A percentile compares a stretch with the other conserved stretches of the same genome.
phyloP scores from a whole-genome alignment of 2,113 vertebrate genomes.

The Hemibagrus wyckioides region DNA sequence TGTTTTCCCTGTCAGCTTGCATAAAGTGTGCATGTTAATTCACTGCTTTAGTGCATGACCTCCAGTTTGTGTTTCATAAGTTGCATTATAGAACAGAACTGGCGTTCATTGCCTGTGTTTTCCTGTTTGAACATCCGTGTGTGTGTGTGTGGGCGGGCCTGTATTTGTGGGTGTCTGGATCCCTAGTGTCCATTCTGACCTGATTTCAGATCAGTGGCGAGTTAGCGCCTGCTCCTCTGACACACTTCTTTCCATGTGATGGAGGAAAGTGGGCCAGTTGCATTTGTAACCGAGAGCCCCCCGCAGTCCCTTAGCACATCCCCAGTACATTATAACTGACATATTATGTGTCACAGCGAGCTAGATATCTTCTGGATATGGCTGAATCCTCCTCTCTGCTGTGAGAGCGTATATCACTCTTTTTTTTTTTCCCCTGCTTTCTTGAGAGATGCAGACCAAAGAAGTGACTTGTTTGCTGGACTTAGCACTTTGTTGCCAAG shows the following conservation, averaged over 20 bases:
- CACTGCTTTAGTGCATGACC: neutral
- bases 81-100: neutral
- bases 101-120: neutral
- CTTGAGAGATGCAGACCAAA: neutral
- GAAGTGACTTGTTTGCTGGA: constrained; percentile 49
- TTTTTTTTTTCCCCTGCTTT: neutral
- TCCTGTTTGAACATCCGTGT: constrained; percentile 1
- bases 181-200: constrained; percentile 37
- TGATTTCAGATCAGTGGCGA: constrained; percentile 33
- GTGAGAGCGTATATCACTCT: neutral
- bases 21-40: constrained; percentile 18
- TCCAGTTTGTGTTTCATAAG: neutral
- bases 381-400: neutral
- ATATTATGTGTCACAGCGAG: constrained; percentile 42
- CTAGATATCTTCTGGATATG: constrained; percentile 7
- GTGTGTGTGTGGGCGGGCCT: neutral
- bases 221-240: constrained; percentile 48
- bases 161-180: neutral
- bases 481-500: constrained; percentile 51
- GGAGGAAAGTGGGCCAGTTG: constrained; percentile 58
- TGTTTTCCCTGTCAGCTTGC: constrained; percentile 23
- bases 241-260: constrained; percentile 60
- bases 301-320: constrained; percentile 26
- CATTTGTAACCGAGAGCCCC: constrained; percentile 49
- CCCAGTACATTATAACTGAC: constrained; percentile 23